Evolutionary conservation across 2,888 invertebrate species (phyloP), one percentile per base, ranked within the genome.

Genomic region (Drosophila subquinaria): DNA sequence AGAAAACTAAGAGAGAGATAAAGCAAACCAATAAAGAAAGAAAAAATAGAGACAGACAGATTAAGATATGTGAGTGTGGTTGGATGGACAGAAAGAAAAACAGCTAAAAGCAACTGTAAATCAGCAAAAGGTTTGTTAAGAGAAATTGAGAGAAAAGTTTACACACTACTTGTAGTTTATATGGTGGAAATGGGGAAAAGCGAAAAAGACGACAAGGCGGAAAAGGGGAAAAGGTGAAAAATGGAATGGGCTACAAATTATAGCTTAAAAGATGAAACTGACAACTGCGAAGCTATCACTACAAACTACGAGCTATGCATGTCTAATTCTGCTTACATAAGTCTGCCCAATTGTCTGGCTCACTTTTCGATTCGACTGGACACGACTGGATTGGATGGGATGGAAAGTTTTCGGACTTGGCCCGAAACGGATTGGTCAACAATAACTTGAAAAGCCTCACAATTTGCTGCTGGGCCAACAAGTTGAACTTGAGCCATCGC

Each of bases 381-480:
- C 30, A 30, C 9, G 17, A 23, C 38, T 50, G 38, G 43, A 35
- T 27, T 30, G 38, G n/a, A 10, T 8, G 30, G 17, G 17, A n/a
- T n/a, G n/a, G 27, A 33, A 61, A 62, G 43, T 53, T 62, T 62
- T 30, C 15, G 20, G 36, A 38, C 35, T 57, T 47, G 57, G 35
- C 57, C 62, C 55, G 17, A 45, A 63, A 56, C 57, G 48, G 63
- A 73, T 70, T 88, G 81, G 88, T 85, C 82, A 85, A 87, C 88
- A 82, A 88, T 88, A 83, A 80, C 77, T 88, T 51, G 83, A 81
- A 89, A 87, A 69, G 69, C 70, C 82, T 71, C 69, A 69, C 85
- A 87, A 84, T 81, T 88, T 87, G 88, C 84, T 63, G 65, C 84
- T 63, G 65, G 63, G 59, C 76, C 75, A 81, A 69, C 85, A 81